Conservation (phyloP, 2,797 vertebrate species). For the Nyctalus aviator region DNA sequence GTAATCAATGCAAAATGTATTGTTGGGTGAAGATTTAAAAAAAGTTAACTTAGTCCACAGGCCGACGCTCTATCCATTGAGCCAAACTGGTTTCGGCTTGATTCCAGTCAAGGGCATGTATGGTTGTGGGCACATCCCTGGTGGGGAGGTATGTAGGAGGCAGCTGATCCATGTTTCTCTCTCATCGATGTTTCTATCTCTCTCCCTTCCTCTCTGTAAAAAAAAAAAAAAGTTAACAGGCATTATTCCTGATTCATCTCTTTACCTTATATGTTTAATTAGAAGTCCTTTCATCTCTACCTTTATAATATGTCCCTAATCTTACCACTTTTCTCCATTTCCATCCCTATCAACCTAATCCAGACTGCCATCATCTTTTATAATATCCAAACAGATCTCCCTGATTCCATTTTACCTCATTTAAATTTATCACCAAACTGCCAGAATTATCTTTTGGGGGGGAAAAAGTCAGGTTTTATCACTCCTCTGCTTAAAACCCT, state of each 20-base stretch:
- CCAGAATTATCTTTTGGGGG: background rate
- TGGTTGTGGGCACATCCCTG: too few species aligned
- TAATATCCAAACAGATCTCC: background rate
- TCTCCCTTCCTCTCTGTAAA: too few species aligned
- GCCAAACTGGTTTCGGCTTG: too few species aligned
- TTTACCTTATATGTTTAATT: background rate
- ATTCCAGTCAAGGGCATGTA: too few species aligned
- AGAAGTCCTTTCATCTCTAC: background rate
- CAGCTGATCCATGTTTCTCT: too few species aligned
- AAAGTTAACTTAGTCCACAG: too few species aligned
- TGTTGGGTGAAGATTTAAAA: too few species aligned
- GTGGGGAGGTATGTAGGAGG: too few species aligned
- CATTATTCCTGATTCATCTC: background rate
- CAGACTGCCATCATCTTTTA: background rate
- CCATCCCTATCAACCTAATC: background rate
- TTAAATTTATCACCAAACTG: background rate
- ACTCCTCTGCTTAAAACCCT: background rate
- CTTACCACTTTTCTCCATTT: background rate
- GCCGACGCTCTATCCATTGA: too few species aligned
- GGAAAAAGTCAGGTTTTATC: background rate
- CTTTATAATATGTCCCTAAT: background rate
- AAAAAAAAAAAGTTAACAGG: background rate
- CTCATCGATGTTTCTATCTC: too few species aligned
- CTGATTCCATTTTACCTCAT: background rate
- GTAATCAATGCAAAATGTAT: background rate